Base-by-base conservation (phyloP, 2,888 invertebrate species). In the Hypomecis atomaria region DNA sequence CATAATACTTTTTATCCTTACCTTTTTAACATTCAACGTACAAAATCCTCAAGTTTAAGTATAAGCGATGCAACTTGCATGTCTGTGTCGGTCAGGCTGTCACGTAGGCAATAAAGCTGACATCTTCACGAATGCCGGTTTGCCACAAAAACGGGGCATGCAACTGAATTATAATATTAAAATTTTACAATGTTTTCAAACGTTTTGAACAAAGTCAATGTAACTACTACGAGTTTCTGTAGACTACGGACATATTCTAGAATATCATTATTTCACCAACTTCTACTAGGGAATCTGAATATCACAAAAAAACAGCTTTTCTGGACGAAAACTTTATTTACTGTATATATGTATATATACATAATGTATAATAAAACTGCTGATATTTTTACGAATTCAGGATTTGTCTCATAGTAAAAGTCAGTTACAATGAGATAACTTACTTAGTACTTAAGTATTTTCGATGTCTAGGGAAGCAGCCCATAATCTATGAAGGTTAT, bases 81-180 rank as follows among this genome's bases (percentile, higher is more conserved):
- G 77, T 74, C 67, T 81, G 78, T 76, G 78, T 82, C 72, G 74
- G 44, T 38, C 59, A 48, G 55, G 40, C 55, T 52, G 81, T 87
- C 88, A 89, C 87, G 89, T 89, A 85, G 74, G 81, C 84, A 80
- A 86, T 88, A 87, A 88, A 86, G 80, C 80, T 78, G 78, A 81
- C 79, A 79, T 82, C 82, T 83, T 81, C 82, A 83, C 82, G 84
- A 82, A 76, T 72, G 78, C 68, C 73, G 77, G 78, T 77, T 72
- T 74, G 80, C 79, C 78, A 87, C 86, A 89, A 89, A 89, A 88
- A 87, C 80, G 76, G 72, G 78, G 72, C 79, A 71, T 81, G 88
- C 84, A 87, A 84, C 81, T 84, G 75, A 86, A 88, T 89, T 85
- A 85, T 82, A 79, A 76, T 80, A 80, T 81, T 82, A 78, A 73